Percentiles rank a stretch among this genome's conserved stretches.
phyloP scores from a whole-genome alignment of 2,797 vertebrate genomes.

The Gadopsis marmoratus region DNA sequence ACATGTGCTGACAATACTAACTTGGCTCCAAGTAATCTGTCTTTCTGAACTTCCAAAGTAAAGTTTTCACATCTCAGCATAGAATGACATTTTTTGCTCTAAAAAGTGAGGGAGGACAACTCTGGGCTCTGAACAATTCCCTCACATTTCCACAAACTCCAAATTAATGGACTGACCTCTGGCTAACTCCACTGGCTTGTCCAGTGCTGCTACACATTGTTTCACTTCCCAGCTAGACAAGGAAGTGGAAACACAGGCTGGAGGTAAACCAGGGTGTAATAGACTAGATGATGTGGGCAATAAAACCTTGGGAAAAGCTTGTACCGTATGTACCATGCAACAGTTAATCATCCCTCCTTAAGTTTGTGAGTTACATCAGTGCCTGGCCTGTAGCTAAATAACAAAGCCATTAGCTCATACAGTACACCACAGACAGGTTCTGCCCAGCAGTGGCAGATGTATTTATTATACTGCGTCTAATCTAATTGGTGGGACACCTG shows the following conservation, averaged over 20 bases:
- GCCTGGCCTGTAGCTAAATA: conserved; percentile 28
- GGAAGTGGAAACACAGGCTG: neutral
- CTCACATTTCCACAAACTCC: conserved; percentile 16
- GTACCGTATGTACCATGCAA: neutral
- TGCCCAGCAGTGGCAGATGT: neutral
- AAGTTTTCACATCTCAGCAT: neutral
- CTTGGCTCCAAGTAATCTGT: neutral
- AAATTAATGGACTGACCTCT: conserved; percentile 67
- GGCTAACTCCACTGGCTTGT: conserved; percentile 64
- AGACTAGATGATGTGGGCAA: conserved; percentile 5
- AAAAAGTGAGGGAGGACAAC: neutral
- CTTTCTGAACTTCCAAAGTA: neutral
- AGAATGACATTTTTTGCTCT: neutral
- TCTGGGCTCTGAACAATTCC: neutral
- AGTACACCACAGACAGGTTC: conserved; percentile 7
- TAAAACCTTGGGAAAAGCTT: conserved; percentile 13
- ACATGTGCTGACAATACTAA: too few species aligned
- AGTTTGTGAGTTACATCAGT: conserved; percentile 26
- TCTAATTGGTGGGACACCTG: conserved; percentile 39
- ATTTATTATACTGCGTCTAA: conserved; percentile 47
- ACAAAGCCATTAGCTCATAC: conserved; percentile 35
- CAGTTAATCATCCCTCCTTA: conserved; percentile 17
- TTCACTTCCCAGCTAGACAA: conserved; percentile 32
- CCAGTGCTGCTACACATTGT: conserved; percentile 38
- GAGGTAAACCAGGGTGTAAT: conserved; percentile 12